Evolutionary conservation across 2,888 invertebrate genomes (phyloP).

Genomic region (Hypena proboscidalis): DNA sequence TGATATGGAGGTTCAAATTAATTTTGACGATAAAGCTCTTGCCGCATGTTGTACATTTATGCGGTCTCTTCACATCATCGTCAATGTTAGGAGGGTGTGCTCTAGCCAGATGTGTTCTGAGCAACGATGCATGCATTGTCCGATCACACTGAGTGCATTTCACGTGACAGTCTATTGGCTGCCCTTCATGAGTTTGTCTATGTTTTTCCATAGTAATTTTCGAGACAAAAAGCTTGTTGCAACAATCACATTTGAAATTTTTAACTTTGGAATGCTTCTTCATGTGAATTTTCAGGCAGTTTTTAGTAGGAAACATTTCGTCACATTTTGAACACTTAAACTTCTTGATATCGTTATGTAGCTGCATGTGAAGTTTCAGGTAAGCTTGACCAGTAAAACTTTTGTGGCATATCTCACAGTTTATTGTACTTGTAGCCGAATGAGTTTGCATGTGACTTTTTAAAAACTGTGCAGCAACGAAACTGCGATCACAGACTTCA

Average conservation of each 20-base stretch:
- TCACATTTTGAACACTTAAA: constrained; percentile 80
- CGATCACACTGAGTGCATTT: constrained; percentile 78
- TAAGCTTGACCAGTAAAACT: constrained; percentile 80
- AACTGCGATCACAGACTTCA: constrained; percentile 77
- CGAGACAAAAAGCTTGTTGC: constrained; percentile 76
- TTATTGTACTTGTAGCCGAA: constrained; percentile 72
- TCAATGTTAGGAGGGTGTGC: constrained; percentile 70
- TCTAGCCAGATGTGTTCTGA: constrained; percentile 70
- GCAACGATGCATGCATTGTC: constrained; percentile 73
- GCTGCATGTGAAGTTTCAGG: constrained; percentile 78
- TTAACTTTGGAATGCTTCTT: constrained; percentile 81
- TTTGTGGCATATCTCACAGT: constrained; percentile 77
- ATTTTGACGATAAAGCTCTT: constrained; percentile 80
- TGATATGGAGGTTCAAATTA: constrained; percentile 76
- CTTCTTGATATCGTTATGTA: constrained; percentile 79
- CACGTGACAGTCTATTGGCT: constrained; percentile 76
- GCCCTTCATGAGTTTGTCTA: constrained; percentile 74
- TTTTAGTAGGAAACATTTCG: constrained; percentile 80
- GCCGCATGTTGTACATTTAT: constrained; percentile 78
- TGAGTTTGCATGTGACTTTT: constrained; percentile 82
- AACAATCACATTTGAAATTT: constrained; percentile 79
- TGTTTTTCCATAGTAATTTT: constrained; percentile 82
- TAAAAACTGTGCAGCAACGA: constrained; percentile 78
- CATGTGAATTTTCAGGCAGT: constrained; percentile 79
- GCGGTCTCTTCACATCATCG: constrained; percentile 77